phyloP scores from a whole-genome alignment of 2,888 invertebrate genomes.

The Drosophila prostipennis region DNA sequence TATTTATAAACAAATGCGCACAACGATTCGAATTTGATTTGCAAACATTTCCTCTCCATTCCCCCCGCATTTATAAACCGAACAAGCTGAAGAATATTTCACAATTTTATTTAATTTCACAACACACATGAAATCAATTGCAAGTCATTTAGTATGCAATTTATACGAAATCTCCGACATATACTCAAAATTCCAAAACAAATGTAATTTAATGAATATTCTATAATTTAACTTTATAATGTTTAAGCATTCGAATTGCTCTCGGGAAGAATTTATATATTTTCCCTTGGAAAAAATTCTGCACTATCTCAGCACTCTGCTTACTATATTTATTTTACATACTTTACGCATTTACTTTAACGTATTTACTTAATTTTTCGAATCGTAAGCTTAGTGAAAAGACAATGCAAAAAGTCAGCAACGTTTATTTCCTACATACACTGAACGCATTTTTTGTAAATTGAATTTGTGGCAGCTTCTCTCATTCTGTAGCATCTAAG shows the following conservation, averaged over 20 bases:
- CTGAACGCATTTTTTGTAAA: slow-evolving; percentile 17
- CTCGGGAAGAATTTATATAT: not conserved
- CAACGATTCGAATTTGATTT: slow-evolving; percentile 13
- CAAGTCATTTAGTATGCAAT: slow-evolving; percentile 60
- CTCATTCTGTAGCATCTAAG: slow-evolving; percentile 31
- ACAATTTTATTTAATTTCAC: slow-evolving; percentile 13
- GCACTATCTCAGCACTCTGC: slow-evolving; percentile 37
- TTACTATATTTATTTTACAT: slow-evolving; percentile 32
- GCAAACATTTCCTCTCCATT: slow-evolving; percentile 21
- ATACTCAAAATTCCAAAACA: slow-evolving; percentile 67
- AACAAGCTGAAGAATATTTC: slow-evolving; percentile 7
- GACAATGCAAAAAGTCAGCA: slow-evolving; percentile 30
- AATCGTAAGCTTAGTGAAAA: slow-evolving; percentile 27
- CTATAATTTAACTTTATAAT: slow-evolving; percentile 18
- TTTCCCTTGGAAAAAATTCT: slow-evolving; percentile 6
- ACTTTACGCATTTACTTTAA: slow-evolving; percentile 24
- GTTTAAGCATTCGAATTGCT: slow-evolving; percentile 8
- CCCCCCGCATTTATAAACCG: slow-evolving; percentile 7
- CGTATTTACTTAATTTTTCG: slow-evolving; percentile 33
- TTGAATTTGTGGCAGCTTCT: slow-evolving; percentile 23
- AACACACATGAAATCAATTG: slow-evolving; percentile 17
- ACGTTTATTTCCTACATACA: not conserved
- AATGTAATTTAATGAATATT: slow-evolving; percentile 33
- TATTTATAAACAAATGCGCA: slow-evolving; percentile 23
- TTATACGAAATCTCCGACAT: slow-evolving; percentile 28